phyloP scores from a whole-genome alignment of 2,797 vertebrate genomes.

The Cottoperca gobio region DNA sequence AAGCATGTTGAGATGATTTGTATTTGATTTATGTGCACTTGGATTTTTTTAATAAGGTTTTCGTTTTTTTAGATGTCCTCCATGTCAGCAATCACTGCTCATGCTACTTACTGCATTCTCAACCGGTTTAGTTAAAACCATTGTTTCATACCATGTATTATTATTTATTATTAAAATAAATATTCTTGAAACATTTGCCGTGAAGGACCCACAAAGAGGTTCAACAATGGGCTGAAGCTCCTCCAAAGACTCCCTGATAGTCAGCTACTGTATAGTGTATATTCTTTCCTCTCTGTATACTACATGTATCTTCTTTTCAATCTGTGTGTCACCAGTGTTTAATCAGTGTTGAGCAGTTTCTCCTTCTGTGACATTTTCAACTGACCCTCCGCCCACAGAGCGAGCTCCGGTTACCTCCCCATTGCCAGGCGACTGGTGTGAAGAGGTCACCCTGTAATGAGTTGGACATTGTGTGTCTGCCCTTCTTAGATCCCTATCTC shows the following conservation, averaged over 20 bases:
- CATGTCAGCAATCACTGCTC: background rate
- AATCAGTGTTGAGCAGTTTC: conserved; percentile 35
- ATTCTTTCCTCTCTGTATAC: background rate
- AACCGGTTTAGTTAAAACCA: background rate
- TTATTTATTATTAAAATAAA: no score
- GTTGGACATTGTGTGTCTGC: conserved; percentile 60
- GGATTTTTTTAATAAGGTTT: background rate
- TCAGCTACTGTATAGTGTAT: background rate
- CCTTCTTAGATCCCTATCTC: conserved; percentile 53
- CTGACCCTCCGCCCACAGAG: conserved; percentile 54
- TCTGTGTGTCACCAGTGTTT: conserved; percentile 37
- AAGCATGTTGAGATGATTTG: background rate
- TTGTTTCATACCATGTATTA: no score
- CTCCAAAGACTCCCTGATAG: background rate
- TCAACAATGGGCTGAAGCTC: background rate
- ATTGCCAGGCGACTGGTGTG: conserved; percentile 77
- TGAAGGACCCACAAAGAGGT: background rate
- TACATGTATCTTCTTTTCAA: background rate
- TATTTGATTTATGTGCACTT: background rate
- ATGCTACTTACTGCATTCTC: background rate
- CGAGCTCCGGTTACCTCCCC: conserved; percentile 42
- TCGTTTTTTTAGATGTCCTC: background rate
- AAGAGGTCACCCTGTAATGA: conserved; percentile 80
- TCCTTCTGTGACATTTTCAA: conserved; percentile 61
- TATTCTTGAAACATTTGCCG: background rate